Evolutionary conservation across 2,797 vertebrate genomes (phyloP).

Genomic region (Tarsius wallacei): DNA sequence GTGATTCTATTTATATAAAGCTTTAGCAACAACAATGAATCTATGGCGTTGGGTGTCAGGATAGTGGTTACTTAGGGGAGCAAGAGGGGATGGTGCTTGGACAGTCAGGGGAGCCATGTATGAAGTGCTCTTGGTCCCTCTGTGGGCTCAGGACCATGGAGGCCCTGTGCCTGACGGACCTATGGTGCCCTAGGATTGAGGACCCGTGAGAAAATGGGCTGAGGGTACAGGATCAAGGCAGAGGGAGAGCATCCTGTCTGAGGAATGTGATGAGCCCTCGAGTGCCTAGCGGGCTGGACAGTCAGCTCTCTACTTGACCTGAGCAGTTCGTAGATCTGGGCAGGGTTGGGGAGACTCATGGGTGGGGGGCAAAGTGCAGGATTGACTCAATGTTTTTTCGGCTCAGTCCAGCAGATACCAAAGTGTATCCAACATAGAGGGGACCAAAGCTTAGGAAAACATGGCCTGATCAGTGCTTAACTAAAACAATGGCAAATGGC

Average conservation of each 20-base stretch:
- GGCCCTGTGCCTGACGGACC: too few relatives aligned
- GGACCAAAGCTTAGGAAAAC: too few relatives aligned
- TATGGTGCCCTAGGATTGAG: neutral
- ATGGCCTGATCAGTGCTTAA: too few relatives aligned
- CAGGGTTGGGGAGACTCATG: neutral
- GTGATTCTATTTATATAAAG: neutral
- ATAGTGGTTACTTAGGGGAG: rapidly evolving
- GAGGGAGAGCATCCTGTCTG: neutral
- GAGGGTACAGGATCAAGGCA: neutral
- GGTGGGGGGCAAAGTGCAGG: neutral
- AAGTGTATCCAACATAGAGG: too few relatives aligned
- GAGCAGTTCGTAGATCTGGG: neutral
- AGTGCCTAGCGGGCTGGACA: rapidly evolving
- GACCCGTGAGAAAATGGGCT: neutral
- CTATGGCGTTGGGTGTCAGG: neutral
- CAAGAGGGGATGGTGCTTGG: rapidly evolving
- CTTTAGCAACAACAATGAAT: neutral
- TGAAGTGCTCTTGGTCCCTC: neutral
- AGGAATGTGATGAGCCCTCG: neutral
- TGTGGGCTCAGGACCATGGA: neutral
- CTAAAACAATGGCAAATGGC: too few relatives aligned
- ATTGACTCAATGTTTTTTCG: neutral
- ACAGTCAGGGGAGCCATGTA: neutral
- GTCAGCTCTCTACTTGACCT: neutral
- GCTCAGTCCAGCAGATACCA: neutral